Evolutionary conservation across 1,140 invertebrate species (phyloP).

Genomic region (Scaptomyza montana): DNA sequence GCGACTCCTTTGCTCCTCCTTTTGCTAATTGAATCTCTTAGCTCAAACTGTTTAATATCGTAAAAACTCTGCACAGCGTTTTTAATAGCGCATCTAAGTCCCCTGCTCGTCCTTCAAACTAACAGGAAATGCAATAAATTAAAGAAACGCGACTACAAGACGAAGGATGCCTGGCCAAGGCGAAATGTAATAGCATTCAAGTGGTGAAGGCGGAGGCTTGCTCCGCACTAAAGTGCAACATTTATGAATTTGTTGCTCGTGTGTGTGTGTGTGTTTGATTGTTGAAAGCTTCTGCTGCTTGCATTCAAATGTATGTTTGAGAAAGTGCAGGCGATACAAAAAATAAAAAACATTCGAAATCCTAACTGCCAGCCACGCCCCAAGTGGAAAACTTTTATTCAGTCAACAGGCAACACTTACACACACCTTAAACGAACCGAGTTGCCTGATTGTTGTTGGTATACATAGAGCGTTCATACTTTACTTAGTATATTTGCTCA

Average conservation of each 20-base stretch:
- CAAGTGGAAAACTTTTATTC: background rate
- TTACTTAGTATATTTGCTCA: background rate
- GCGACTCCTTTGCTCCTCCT: background rate
- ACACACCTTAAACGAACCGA: slow-evolving; percentile 26
- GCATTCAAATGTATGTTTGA: slow-evolving; percentile 17
- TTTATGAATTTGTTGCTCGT: slow-evolving; percentile 10
- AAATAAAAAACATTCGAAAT: slow-evolving; percentile 18
- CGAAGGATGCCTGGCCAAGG: slow-evolving; percentile 32
- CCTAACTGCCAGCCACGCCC: slow-evolving; percentile 45
- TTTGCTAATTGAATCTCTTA: slow-evolving; percentile 36
- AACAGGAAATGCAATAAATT: slow-evolving; percentile 72
- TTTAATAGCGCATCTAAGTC: background rate
- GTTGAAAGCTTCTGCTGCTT: slow-evolving; percentile 9
- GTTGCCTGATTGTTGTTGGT: slow-evolving; percentile 5
- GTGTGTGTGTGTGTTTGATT: background rate
- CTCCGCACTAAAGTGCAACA: slow-evolving; percentile 16
- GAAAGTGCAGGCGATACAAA: too few species aligned
- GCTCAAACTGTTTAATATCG: slow-evolving; percentile 22
- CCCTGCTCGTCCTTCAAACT: background rate
- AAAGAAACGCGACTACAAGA: slow-evolving; percentile 28
- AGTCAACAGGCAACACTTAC: slow-evolving; percentile 6
- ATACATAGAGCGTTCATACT: background rate
- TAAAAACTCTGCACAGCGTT: slow-evolving; percentile 2
- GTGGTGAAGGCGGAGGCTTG: background rate
- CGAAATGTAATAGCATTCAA: slow-evolving; percentile 34